Evolutionary conservation across 2,888 invertebrate genomes (phyloP).

Genomic region (Thyatira batis): DNA sequence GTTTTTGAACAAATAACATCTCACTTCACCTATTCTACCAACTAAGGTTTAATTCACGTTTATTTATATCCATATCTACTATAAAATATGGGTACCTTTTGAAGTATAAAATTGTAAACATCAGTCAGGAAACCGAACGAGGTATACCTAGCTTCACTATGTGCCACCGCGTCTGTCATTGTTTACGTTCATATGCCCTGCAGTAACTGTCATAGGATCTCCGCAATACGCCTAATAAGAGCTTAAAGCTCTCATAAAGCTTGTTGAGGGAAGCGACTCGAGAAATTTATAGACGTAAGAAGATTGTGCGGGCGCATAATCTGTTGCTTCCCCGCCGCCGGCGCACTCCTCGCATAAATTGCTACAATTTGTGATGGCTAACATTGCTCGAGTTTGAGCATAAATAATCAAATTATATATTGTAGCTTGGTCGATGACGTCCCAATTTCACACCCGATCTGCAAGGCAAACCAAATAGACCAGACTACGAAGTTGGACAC

Average conservation of each 20-base stretch:
- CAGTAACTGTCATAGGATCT: conserved; percentile 43
- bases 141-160: not conserved
- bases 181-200: conserved; percentile 52
- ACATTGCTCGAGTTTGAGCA: conserved; percentile 50
- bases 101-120: no score
- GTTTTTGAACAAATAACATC: not conserved
- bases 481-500: not conserved
- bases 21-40: not conserved
- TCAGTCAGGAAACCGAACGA: not conserved
- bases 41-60: no score
- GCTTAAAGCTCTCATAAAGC: conserved; percentile 38
- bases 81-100: no score
- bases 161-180: conserved; percentile 12
- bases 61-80: no score
- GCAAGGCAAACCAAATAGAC: not conserved
- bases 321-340: conserved; percentile 43
- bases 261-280: conserved; percentile 48
- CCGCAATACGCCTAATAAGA: conserved; percentile 49
- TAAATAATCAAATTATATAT: conserved; percentile 61
- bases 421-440: conserved; percentile 13
- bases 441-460: not conserved
- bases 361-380: conserved; percentile 55
- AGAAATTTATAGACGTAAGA: conserved; percentile 71
- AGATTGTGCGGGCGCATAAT: conserved; percentile 61
- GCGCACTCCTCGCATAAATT: conserved; percentile 57